phyloP scores from a whole-genome alignment of 2,797 vertebrate species.

The Prionace glauca region DNA sequence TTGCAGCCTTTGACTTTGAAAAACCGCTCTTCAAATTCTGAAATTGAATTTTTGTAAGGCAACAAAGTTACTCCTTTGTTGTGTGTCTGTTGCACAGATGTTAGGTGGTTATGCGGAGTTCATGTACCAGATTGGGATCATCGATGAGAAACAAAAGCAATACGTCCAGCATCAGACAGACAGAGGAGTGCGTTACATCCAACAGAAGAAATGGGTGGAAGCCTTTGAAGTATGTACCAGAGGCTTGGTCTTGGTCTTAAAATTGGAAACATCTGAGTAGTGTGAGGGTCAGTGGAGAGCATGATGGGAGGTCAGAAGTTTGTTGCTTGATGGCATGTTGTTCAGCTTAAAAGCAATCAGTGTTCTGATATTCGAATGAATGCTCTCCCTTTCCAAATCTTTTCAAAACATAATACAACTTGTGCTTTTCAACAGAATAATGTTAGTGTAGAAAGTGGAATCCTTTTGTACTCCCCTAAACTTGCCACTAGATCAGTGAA shows the following conservation, averaged over 20 bases:
- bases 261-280: constrained; percentile 52
- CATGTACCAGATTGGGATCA: constrained; percentile 60
- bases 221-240: constrained; percentile 63
- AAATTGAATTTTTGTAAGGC: constrained; percentile 37
- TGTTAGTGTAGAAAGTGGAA: background rate
- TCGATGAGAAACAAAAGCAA: constrained; percentile 59
- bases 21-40: constrained; percentile 32
- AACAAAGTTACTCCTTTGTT: constrained; percentile 35
- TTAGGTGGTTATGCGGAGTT: constrained; percentile 65
- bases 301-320: background rate
- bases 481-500: background rate
- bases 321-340: constrained; percentile 22
- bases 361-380: background rate
- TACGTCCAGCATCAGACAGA: constrained; percentile 61
- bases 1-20: constrained; percentile 39
- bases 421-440: background rate
- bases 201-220: constrained; percentile 63
- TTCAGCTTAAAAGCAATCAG: constrained; percentile 13
- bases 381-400: background rate
- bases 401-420: background rate
- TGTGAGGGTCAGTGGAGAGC: constrained; percentile 40
- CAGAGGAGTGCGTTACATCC: constrained; percentile 58
- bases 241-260: constrained; percentile 38
- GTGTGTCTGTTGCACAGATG: constrained; percentile 51
- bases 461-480: background rate